Percentiles rank a stretch among this genome's conserved stretches.
These are phyloP conservation scores for Phocoena phocoena DNA, from an alignment of 2,113 vertebrate species.

Conservation along the genomic window DNA sequence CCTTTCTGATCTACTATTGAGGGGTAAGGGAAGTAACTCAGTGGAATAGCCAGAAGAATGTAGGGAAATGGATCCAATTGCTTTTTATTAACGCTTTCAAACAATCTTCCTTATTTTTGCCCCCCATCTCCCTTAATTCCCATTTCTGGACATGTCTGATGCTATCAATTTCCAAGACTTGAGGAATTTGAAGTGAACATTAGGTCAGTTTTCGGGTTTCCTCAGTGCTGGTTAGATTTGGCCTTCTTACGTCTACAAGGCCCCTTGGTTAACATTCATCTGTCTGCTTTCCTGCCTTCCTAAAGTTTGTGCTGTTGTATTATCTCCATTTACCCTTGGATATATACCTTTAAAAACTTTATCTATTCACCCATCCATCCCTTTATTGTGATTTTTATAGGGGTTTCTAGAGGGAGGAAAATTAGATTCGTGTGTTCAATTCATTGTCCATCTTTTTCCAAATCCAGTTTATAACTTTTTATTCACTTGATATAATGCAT, in stretches of 20 bases:
- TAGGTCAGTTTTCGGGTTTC: neutral
- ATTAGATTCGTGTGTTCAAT: neutral
- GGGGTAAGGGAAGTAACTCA: neutral
- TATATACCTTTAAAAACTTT: neutral
- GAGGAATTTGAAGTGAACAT: neutral
- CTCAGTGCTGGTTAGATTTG: neutral
- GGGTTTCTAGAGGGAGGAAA: neutral
- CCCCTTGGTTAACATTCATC: neutral
- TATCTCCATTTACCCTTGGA: neutral
- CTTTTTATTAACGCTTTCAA: neutral
- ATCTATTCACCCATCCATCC: neutral
- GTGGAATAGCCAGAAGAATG: neutral
- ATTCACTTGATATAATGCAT: neutral
- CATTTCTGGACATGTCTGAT: neutral
- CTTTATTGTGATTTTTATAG: neutral
- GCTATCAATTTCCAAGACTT: neutral
- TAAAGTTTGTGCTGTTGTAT: slow-evolving; percentile 12
- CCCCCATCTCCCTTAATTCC: neutral
- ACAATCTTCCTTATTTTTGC: neutral
- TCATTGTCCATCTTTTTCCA: neutral
- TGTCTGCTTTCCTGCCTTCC: neutral
- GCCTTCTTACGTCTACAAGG: neutral
- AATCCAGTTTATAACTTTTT: neutral
- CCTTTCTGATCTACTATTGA: neutral
- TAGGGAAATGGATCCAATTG: neutral